phyloP scores from a whole-genome alignment of 2,888 invertebrate genomes.

The Anorthoa munda region DNA sequence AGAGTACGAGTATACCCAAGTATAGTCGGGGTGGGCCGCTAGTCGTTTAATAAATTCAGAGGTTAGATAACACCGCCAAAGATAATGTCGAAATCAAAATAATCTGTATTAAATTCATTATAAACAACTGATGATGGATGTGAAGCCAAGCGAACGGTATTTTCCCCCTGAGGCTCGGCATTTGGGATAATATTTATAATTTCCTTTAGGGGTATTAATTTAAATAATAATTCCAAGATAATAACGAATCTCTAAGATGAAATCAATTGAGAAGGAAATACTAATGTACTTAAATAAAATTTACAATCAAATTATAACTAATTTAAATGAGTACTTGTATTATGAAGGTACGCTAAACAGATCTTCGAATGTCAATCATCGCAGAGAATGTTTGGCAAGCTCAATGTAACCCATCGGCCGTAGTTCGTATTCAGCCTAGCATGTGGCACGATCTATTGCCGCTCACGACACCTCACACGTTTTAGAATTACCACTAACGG shows the following conservation, averaged over 20 bases:
- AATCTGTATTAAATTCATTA: conserved; percentile 25
- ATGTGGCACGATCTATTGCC: conserved; percentile 46
- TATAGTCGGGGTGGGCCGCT: no score
- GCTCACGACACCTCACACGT: conserved; percentile 36
- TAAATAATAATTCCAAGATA: conserved; percentile 23
- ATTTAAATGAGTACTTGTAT: no score
- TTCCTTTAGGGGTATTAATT: conserved; percentile 34
- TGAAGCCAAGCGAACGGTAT: conserved; percentile 18
- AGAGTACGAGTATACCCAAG: no score
- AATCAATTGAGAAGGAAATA: conserved; percentile 24
- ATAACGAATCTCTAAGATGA: conserved; percentile 2
- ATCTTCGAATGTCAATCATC: conserved; percentile 35
- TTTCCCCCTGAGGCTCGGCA: conserved; percentile 13
- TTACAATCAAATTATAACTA: not conserved
- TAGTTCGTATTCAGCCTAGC: conserved; percentile 32
- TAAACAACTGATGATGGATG: conserved; percentile 39
- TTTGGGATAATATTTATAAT: conserved; percentile 44
- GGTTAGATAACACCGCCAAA: not conserved
- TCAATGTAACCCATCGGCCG: conserved; percentile 16
- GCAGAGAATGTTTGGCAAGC: conserved; percentile 23
- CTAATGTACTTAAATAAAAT: conserved; percentile 10
- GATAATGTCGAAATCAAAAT: conserved; percentile 22
- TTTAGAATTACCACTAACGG: conserved; percentile 45
- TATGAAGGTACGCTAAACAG: not conserved
- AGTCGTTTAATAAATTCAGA: conserved; percentile 5